Conservation (phyloP, 2,888 invertebrate species). For the Napeogenes sylphis region DNA sequence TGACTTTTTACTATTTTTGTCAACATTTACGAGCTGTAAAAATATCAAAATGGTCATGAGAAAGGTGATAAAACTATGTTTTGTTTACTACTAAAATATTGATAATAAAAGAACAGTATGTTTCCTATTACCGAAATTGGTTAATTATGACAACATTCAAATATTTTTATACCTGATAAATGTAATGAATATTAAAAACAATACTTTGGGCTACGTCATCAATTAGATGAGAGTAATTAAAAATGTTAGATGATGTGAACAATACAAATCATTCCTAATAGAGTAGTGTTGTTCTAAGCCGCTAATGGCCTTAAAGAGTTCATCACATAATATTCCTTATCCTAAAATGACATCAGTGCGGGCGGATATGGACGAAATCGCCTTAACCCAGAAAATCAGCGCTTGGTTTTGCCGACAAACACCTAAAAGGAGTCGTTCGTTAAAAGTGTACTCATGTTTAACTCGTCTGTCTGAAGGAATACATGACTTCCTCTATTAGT, state of each 20-base stretch:
- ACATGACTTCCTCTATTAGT: slow-evolving; percentile 31
- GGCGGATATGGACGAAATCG: slow-evolving; percentile 67
- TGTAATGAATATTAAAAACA: too few species aligned
- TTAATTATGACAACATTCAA: too few species aligned
- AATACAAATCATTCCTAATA: slow-evolving; percentile 22
- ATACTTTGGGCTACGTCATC: background rate
- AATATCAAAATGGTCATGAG: slow-evolving; percentile 5
- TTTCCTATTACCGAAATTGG: too few species aligned
- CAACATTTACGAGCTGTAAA: slow-evolving; percentile 6
- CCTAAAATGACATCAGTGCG: slow-evolving; percentile 61
- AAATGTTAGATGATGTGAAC: slow-evolving; percentile 9
- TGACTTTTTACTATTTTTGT: slow-evolving; percentile 2
- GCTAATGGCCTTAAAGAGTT: slow-evolving; percentile 32
- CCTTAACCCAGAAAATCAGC: slow-evolving; percentile 64
- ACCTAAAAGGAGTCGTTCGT: slow-evolving; percentile 60
- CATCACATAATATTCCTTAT: slow-evolving; percentile 49
- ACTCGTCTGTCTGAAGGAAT: slow-evolving; percentile 35
- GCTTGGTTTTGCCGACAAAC: slow-evolving; percentile 48
- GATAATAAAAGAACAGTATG: too few species aligned
- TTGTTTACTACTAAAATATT: background rate
- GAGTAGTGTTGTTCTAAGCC: slow-evolving; percentile 27
- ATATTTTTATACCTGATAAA: too few species aligned
- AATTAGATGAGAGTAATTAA: slow-evolving; percentile 11
- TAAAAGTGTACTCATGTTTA: slow-evolving; percentile 49
- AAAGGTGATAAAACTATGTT: slow-evolving; percentile 5